Base-by-base conservation (phyloP, 2,797 vertebrate genomes). In the Darevskia nairensis region DNA sequence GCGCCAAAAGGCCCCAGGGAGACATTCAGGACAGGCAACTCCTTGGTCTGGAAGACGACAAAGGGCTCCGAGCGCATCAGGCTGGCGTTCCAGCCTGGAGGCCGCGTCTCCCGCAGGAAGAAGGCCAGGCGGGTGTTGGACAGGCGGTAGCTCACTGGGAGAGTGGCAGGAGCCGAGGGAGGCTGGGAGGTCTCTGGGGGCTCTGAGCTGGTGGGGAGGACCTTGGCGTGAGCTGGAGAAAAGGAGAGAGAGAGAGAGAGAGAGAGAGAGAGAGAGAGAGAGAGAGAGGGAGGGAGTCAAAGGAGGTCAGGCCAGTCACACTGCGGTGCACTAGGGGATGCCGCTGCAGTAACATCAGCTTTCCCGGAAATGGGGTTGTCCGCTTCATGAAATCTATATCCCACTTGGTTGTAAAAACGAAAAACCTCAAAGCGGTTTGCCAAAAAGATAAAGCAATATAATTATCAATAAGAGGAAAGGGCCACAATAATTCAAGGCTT, bases 41-140 rank as follows among this genome's bases (percentile, higher is more conserved):
- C 98, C 96, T 98, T 99, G 94, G 99, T 99, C 94, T 99, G 99
- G 96, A 99, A 99, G 90, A 99, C 98, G 79, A 99, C 99, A 27
- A 99, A 99, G 92, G 98, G 99, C 96, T 99, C 98, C 0, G 98
- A 97, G 10, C 98, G 98, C 91, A 98, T 98, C 92, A 99, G 96
- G 0, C 97, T 97, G 84, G 96, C 95, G 0, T 96, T 95, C 93
- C 95, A 93, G 15, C 66, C 91, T 0, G 96, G 96, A 1, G 94
- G 93, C 91, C 97, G 94, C 32, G 96, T 95, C 96, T 99, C 98
- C 89, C 98, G 96, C 92, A 99, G 95, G 95, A 99, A 99, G 97
- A 99, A 99, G 71, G 98, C 98, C 96, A 99, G 97, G 82, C 99
- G 98, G 23, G 98, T 98, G 89, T 99, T 98, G 85, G 98, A 99